These are phyloP conservation scores for Clostera curtula DNA, from an alignment of 2,888 invertebrate genomes.

Conservation along the genomic window DNA sequence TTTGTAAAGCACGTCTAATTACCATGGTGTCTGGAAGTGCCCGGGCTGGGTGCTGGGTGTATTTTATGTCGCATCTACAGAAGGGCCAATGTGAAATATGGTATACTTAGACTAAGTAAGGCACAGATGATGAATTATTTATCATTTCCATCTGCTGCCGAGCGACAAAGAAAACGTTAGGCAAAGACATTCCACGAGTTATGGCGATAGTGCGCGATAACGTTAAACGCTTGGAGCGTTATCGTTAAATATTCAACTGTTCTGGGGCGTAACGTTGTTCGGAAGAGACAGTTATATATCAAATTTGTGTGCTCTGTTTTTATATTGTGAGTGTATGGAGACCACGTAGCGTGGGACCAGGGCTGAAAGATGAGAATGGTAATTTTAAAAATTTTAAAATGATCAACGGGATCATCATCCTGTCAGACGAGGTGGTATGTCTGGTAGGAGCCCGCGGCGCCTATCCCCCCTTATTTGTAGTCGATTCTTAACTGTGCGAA, in stretches of 20 bases:
- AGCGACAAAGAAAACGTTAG: conserved; percentile 47
- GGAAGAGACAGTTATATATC: background rate
- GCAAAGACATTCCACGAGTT: conserved; percentile 31
- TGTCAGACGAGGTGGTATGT: too few species aligned
- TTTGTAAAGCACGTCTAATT: too few species aligned
- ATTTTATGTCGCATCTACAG: conserved; percentile 67
- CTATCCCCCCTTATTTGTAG: too few species aligned
- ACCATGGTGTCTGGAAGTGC: too few species aligned
- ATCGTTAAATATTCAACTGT: conserved; percentile 19
- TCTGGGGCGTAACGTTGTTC: conserved; percentile 4
- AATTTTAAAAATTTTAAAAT: too few species aligned
- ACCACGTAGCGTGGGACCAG: too few species aligned
- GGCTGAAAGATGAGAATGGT: too few species aligned
- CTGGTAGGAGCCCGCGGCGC: too few species aligned
- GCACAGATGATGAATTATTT: conserved; percentile 68
- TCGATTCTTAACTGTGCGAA: too few species aligned
- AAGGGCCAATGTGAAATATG: conserved; percentile 67
- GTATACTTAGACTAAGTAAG: conserved; percentile 68
- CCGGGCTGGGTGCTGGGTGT: conserved; percentile 44
- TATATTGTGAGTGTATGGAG: background rate
- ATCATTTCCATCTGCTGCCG: conserved; percentile 52
- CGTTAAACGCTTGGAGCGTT: conserved; percentile 18
- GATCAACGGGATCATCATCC: too few species aligned
- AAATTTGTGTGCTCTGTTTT: background rate
- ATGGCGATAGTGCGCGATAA: conserved; percentile 26